Conservation (phyloP, 2,113 vertebrate genomes). For the Scytalopus superciliaris region DNA sequence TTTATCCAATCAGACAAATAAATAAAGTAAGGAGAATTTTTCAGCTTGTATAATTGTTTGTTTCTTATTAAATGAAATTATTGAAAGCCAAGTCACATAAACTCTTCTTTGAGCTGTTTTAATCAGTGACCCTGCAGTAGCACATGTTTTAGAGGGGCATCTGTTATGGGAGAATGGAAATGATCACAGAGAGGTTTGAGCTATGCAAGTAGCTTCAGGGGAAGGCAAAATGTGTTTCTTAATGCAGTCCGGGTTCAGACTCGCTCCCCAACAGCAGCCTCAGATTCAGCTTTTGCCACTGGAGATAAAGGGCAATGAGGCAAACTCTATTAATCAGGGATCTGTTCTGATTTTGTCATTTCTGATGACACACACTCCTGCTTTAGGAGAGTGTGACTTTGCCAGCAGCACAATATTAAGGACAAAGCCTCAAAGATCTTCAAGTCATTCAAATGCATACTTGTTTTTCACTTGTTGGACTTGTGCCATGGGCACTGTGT, state of each 20-base stretch:
- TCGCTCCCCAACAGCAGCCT: not conserved
- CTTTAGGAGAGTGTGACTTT: not conserved
- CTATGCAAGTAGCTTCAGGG: not conserved
- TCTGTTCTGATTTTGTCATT: not conserved
- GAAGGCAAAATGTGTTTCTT: not conserved
- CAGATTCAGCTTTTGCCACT: not conserved
- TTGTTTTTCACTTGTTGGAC: not conserved
- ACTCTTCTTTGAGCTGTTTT: not conserved
- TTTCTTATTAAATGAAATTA: not conserved
- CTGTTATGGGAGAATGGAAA: not conserved
- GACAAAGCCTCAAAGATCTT: not conserved
- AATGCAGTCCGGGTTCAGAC: not conserved
- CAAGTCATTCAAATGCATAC: not conserved
- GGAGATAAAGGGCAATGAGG: not conserved
- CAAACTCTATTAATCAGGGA: not conserved
- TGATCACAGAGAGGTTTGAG: not conserved
- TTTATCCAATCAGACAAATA: not conserved
- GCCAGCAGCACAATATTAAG: not conserved
- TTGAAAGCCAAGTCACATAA: not conserved
- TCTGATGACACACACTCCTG: not conserved
- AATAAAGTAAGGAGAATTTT: not conserved
- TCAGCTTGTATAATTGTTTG: not conserved
- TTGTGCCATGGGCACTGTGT: accelerated
- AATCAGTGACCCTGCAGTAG: not conserved
- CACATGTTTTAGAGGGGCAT: not conserved